These are phyloP conservation scores for Pteria penguin DNA, from an alignment of 2,888 invertebrate genomes.

Conservation along the genomic window DNA sequence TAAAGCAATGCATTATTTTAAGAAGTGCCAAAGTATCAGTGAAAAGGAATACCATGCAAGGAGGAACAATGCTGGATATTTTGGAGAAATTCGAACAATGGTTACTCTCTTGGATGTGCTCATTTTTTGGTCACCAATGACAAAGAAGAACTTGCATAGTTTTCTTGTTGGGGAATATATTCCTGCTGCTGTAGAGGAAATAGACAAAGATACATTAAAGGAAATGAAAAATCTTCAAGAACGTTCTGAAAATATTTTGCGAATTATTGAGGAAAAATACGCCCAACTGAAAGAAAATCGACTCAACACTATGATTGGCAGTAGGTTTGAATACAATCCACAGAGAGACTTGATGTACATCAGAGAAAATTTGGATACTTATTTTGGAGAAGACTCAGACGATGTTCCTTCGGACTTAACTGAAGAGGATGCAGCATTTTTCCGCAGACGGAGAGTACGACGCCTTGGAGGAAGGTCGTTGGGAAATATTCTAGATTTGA, in stretches of 20 bases:
- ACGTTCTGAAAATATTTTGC: slow-evolving; percentile 45
- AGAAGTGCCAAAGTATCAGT: slow-evolving; percentile 56
- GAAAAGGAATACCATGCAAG: slow-evolving; percentile 43
- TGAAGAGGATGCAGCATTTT: slow-evolving; percentile 47
- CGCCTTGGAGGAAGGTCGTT: slow-evolving; percentile 44
- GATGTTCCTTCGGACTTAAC: slow-evolving; percentile 45
- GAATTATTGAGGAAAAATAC: slow-evolving; percentile 53
- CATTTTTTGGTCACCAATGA: slow-evolving; percentile 41
- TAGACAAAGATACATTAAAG: slow-evolving; percentile 36
- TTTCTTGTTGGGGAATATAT: slow-evolving; percentile 49
- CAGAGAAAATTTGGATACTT: slow-evolving; percentile 55
- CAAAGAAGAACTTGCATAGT: slow-evolving; percentile 33
- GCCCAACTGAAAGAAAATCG: slow-evolving; percentile 53
- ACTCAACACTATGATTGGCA: neutral
- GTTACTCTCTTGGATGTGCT: slow-evolving; percentile 55
- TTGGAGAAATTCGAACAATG: slow-evolving; percentile 58
- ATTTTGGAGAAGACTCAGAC: slow-evolving; percentile 60
- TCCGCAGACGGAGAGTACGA: slow-evolving; percentile 46
- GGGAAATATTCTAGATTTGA: neutral
- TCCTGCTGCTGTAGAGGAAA: slow-evolving; percentile 32
- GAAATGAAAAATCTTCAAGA: slow-evolving; percentile 46
- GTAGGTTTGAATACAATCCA: neutral
- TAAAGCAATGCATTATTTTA: slow-evolving; percentile 53
- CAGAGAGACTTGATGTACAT: slow-evolving; percentile 34
- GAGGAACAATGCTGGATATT: slow-evolving; percentile 60